A percentile compares a stretch with the other conserved stretches of the same genome.
These are phyloP conservation scores for Pogonomyrmex barbatus DNA, from an alignment of 1,140 invertebrate genomes.

Conservation along the genomic window DNA sequence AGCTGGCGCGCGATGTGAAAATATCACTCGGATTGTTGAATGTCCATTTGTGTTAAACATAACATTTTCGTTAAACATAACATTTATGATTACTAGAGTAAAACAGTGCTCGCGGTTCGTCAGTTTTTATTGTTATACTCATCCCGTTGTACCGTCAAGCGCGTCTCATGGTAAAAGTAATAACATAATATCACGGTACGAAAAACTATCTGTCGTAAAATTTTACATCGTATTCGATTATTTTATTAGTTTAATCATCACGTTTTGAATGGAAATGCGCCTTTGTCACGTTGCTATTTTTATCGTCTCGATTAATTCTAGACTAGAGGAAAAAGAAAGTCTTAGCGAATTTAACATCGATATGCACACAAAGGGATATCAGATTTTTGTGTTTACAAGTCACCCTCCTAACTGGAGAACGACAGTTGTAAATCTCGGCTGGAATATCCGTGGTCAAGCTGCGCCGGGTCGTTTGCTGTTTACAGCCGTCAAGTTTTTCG, in stretches of 20 bases:
- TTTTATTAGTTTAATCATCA: constrained; percentile 17
- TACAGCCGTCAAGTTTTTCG: constrained; percentile 75
- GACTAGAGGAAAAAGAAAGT: background rate
- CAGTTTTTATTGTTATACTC: constrained; percentile 51
- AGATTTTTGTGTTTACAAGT: constrained; percentile 17
- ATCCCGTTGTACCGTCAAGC: background rate
- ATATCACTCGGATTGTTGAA: constrained; percentile 56
- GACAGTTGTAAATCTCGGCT: constrained; percentile 64
- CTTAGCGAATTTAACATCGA: background rate
- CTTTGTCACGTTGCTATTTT: background rate
- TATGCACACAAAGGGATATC: background rate
- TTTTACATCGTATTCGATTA: constrained; percentile 25
- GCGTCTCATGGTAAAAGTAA: background rate
- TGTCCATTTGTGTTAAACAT: constrained; percentile 36
- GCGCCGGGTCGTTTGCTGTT: constrained; percentile 67
- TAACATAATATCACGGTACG: background rate
- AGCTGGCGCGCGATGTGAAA: constrained; percentile 47
- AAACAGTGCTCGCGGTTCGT: constrained; percentile 50
- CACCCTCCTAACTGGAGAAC: background rate
- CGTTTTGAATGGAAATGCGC: background rate
- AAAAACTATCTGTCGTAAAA: background rate
- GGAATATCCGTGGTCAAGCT: constrained; percentile 40
- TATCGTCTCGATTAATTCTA: background rate
- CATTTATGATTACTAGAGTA: constrained; percentile 44
- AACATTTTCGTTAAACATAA: constrained; percentile 33